These are phyloP conservation scores for Xiphorhynchus elegans DNA, from an alignment of 2,113 vertebrate species.

Conservation along the genomic window DNA sequence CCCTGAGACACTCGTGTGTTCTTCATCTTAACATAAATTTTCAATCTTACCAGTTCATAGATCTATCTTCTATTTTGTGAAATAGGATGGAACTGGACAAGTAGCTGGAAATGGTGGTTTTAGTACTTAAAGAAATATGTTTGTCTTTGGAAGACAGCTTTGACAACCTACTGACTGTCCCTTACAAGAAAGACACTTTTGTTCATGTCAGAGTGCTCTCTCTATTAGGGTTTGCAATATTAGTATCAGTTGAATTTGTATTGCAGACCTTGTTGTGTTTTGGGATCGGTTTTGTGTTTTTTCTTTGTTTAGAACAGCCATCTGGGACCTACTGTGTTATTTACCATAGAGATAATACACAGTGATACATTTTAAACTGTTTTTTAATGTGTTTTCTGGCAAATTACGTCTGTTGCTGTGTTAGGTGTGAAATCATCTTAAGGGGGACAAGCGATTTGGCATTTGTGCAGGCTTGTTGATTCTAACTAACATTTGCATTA, in stretches of 20 bases:
- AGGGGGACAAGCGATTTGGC: not conserved
- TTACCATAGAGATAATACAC: slow-evolving; percentile 17
- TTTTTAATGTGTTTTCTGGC: slow-evolving; percentile 40
- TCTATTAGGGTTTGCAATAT: not conserved
- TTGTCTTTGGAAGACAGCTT: not conserved
- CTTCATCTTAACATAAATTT: not conserved
- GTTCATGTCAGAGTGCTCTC: not conserved
- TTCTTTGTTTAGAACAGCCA: slow-evolving; percentile 4
- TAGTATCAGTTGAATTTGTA: not conserved
- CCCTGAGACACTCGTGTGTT: not conserved
- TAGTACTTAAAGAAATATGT: not conserved
- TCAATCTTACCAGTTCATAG: not conserved
- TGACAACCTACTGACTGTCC: not conserved
- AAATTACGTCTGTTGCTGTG: slow-evolving; percentile 13
- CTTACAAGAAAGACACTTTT: not conserved
- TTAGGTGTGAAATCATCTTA: slow-evolving; percentile 53
- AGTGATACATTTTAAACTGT: slow-evolving; percentile 12
- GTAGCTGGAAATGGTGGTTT: not conserved
- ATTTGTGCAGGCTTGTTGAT: slow-evolving; percentile 31
- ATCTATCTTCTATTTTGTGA: not conserved
- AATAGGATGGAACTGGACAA: not conserved
- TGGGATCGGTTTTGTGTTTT: not conserved
- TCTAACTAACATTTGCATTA: slow-evolving; percentile 61
- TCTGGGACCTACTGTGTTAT: slow-evolving; percentile 24
- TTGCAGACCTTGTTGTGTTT: not conserved